Conservation (phyloP, 2,113 vertebrate genomes). For the Salvelinus sp. region DNA sequence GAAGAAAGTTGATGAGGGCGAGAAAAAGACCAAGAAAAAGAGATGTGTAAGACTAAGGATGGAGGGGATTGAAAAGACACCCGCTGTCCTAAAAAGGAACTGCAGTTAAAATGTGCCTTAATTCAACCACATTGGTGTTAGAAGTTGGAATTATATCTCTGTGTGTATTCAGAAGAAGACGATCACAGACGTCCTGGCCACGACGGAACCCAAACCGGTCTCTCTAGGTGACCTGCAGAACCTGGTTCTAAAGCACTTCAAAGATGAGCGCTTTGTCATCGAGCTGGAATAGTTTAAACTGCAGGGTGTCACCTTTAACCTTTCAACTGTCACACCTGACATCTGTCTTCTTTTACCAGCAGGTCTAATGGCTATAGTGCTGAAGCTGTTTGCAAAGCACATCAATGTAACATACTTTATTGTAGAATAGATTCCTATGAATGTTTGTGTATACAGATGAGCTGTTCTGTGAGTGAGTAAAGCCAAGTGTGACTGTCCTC, state of each 20-base stretch:
- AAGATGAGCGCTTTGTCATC: slow-evolving; percentile 83
- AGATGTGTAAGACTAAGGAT: slow-evolving; percentile 52
- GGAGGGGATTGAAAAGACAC: slow-evolving; percentile 17
- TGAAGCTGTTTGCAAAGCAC: slow-evolving; percentile 96
- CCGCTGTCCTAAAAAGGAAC: slow-evolving; percentile 37
- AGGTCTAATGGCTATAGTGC: slow-evolving; percentile 71
- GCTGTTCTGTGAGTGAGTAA: neutral
- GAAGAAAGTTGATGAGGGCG: slow-evolving; percentile 32
- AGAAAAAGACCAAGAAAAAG: slow-evolving; percentile 54
- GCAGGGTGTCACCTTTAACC: slow-evolving; percentile 70
- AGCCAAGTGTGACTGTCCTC: too few species aligned
- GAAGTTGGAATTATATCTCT: neutral
- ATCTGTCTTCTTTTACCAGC: neutral
- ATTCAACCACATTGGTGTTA: too few species aligned
- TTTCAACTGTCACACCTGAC: neutral
- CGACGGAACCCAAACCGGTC: slow-evolving; percentile 81
- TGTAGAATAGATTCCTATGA: neutral
- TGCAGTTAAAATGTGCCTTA: neutral
- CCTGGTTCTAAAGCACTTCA: slow-evolving; percentile 76
- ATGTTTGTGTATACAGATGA: neutral
- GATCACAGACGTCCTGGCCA: slow-evolving; percentile 86
- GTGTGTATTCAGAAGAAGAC: slow-evolving; percentile 72
- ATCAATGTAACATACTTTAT: slow-evolving; percentile 83
- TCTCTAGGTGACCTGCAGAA: slow-evolving; percentile 82
- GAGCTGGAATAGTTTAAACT: slow-evolving; percentile 88